Base-by-base conservation (phyloP, 2,888 invertebrate species). In the Mythimna albipuncta region DNA sequence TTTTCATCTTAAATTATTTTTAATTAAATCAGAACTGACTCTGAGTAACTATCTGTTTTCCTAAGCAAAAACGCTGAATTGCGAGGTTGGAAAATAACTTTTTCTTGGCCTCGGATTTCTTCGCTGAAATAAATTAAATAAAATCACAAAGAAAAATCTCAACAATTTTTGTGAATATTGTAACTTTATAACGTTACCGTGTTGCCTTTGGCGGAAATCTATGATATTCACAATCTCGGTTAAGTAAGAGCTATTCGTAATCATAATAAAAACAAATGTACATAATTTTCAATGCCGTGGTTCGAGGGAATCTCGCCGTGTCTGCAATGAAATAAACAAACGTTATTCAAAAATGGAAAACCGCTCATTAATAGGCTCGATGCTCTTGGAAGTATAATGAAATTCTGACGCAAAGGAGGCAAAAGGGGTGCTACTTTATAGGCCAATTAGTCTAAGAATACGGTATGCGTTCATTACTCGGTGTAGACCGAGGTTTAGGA, bases 401-500 rank as follows among this genome's bases (percentile, higher is more conserved):
- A 92, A 90, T 91, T 88, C 83, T 82, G 81, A 73, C 74, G 79
- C 77, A 87, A 88, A 82, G 88, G 85, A 83, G 82, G 86, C 80
- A 84, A 89, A 89, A 87, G 88, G 86, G 86, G 81, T 84, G 83
- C 80, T 91, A 89, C 89, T 93, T 92, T 92, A 93, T 92, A 87
- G 85, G 86, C 90, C 90, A 93, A 94, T 94, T 94, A 93, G 92
- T 87, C 87, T 88, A 89, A 89, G 90, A 90, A 91, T 91, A 91
- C 88, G 87, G 89, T 87, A 90, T 87, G 87, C 90, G 88, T 92
- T 93, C 89, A 92, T 93, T 93, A 92, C 87, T 81, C 79, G 77
- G 70, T 87, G 86, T 87, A 85, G 66, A 72, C 69, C 59, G 72
- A 87, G 90, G 89, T 90, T 92, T 90, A 91, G 82, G 84, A 87